Conservation (phyloP, 2,113 vertebrate genomes). For the Hemicordylus capensis region DNA sequence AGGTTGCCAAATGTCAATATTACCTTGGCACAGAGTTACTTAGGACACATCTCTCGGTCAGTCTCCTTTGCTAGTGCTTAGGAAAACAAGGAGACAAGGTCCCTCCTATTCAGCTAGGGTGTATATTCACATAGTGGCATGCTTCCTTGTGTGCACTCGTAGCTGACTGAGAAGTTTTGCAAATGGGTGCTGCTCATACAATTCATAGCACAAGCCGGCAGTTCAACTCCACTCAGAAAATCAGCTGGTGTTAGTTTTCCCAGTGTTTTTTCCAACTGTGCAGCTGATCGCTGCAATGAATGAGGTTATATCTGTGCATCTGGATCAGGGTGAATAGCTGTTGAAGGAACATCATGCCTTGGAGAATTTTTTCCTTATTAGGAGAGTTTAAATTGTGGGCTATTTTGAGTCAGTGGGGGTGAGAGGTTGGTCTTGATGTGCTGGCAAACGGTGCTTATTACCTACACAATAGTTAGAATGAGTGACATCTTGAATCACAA, state of each 20-base stretch:
- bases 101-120: background rate
- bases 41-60: background rate
- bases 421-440: background rate
- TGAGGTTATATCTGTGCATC: background rate
- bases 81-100: background rate
- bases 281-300: background rate
- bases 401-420: background rate
- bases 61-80: background rate
- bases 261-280: background rate
- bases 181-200: background rate
- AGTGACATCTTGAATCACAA: slow-evolving; percentile 7
- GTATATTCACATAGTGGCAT: background rate
- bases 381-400: background rate
- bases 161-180: background rate
- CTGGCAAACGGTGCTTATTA: background rate
- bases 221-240: background rate
- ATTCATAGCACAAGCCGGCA: background rate
- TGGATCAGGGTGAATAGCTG: background rate
- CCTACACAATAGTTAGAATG: background rate
- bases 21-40: background rate
- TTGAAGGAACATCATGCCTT: background rate
- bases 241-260: background rate
- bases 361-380: background rate
- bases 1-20: background rate
- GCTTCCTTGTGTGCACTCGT: background rate